Percentiles rank a stretch among this genome's conserved stretches.
Evolutionary conservation across 1,140 invertebrate species (phyloP).

Genomic region (Atta colombica): DNA sequence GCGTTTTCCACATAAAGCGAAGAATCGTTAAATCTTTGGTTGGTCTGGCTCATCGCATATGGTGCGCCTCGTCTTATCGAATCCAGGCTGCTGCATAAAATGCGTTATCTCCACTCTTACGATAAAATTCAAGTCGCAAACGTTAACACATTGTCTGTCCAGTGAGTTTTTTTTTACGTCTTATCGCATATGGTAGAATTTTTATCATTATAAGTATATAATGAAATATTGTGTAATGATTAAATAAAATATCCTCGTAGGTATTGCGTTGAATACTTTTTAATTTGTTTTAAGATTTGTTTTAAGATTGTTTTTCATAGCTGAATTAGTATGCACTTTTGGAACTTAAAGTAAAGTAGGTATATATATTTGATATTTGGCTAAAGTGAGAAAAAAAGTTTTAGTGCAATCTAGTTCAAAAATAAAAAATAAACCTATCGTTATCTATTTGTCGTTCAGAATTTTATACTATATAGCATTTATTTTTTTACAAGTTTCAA

Average conservation of each 20-base stretch:
- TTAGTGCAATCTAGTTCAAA: too few relatives aligned
- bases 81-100: not conserved
- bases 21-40: not conserved
- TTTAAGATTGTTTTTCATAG: too few relatives aligned
- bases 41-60: not conserved
- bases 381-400: too few relatives aligned
- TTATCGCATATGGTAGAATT: not conserved
- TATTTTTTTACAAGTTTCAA: not conserved
- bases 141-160: slow-evolving; percentile 14
- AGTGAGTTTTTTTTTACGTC: not conserved
- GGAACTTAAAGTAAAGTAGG: too few relatives aligned
- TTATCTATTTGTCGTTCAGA: not conserved
- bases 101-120: not conserved
- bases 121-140: slow-evolving; percentile 43
- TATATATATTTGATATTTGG: too few relatives aligned
- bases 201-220: not conserved
- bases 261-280: not conserved
- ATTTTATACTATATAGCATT: not conserved
- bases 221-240: not conserved
- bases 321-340: too few relatives aligned
- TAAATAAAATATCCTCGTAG: not conserved
- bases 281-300: not conserved
- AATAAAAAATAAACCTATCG: not conserved
- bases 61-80: not conserved
- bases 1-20: not conserved